Evolutionary conservation across 23 tunicate genomes (phyloP).

Genomic region (Halocynthia roretzi): DNA sequence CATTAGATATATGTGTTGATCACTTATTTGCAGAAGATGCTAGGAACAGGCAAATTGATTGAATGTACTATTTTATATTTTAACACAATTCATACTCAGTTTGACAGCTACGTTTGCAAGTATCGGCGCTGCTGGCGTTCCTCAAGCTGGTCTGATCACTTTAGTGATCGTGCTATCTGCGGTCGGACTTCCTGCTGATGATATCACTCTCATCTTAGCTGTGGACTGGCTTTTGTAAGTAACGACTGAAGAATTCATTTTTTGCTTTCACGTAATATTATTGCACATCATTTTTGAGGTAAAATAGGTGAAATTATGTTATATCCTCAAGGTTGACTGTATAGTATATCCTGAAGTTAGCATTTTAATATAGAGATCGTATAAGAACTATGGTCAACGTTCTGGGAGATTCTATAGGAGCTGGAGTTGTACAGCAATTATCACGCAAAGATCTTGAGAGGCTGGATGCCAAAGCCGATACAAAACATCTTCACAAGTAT

Average conservation of each 20-base stretch:
- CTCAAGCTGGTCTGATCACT: conserved; percentile 97
- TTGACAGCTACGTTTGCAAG: conserved; percentile 94
- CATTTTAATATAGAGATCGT: conserved; percentile 43
- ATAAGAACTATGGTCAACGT: conserved; percentile 77
- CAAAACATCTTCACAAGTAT: background rate
- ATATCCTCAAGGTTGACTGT: too few species aligned
- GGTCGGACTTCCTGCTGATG: conserved; percentile 92
- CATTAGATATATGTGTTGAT: too few species aligned
- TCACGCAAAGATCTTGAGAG: conserved; percentile 37
- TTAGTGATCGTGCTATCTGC: conserved; percentile 89
- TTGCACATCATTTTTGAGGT: too few species aligned
- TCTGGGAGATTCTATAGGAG: conserved; percentile 82
- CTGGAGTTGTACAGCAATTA: conserved; percentile 62
- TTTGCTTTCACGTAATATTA: too few species aligned
- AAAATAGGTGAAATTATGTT: too few species aligned
- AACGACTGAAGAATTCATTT: background rate
- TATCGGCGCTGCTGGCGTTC: conserved; percentile 98
- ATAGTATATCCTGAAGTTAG: too few species aligned
- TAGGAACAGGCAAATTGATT: background rate
- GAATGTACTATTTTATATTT: background rate
- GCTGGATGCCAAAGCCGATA: conserved; percentile 9
- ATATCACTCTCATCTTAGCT: conserved; percentile 77
- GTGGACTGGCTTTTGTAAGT: conserved; percentile 97
- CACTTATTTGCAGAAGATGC: too few species aligned
- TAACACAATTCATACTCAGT: conserved; percentile 24